Base-by-base conservation (phyloP, 2,797 vertebrate genomes). In the Xerus rutilus region DNA sequence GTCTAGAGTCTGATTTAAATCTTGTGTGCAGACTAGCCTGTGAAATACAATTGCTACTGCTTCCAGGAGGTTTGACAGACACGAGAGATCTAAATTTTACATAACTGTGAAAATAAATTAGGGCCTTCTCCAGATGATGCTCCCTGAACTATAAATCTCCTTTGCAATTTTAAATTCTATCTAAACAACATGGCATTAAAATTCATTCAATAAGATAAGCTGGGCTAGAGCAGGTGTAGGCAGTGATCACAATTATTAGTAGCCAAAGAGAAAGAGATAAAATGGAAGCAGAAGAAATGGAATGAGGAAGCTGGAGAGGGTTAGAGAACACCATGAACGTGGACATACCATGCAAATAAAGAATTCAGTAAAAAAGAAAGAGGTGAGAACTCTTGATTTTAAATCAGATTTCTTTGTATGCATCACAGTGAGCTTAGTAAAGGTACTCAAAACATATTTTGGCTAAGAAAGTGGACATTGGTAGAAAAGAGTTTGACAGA, bases 31-130 rank as follows among this genome's bases (percentile, higher is more conserved):
- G 91, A 93, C 69, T 47, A 89, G 45, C 17, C 77, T 81, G 35
- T 98, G 94, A 98, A 97, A 97, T 95, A 96, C 83, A 97, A 86
- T 90, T 91, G 86, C 79, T 95, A 79, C 45, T 96, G 69, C 94
- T 98, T 97, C 79, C 72, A 59, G 97, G 94, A 25, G 30, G 92
- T 87, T 98, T 98, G 98, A 97, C 96, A 97, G 86, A 89, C 89
- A 91, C 0, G 4, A 67, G 84, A 97, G 92, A 97, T 59, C 95
- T 97, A 94, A 98, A 97, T 98, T 98, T 98, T 98, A 94, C 32
- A 1, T 98, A 97, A 98, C 95, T 95, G 78, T 85, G 96, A 97
- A 97, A 96, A 98, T 97, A 98, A 98, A 97, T 98, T 92, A 97
- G 77, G n/a, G 0, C 83, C 62, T 98, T 96, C 70, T 97, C 93